Percentiles rank a stretch among this genome's conserved stretches.
phyloP scores from a whole-genome alignment of 2,113 vertebrate genomes.

The Strigops habroptila region DNA sequence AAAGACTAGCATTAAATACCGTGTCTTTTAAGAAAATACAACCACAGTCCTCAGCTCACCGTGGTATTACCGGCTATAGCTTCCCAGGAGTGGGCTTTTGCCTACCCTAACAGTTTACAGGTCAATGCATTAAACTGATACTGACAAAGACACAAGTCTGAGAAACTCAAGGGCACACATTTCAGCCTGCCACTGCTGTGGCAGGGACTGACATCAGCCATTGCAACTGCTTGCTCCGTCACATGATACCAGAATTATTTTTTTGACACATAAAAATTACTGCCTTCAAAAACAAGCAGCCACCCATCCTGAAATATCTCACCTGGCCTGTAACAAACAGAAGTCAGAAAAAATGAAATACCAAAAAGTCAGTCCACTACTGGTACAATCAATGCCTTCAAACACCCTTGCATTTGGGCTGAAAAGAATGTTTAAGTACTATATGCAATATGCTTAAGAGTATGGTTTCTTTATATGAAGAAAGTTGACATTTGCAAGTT shows the following conservation, averaged over 20 bases:
- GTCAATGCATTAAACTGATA: background rate
- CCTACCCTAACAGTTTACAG: background rate
- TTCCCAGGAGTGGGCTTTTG: background rate
- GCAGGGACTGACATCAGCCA: background rate
- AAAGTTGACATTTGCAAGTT: background rate
- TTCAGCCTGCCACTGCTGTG: background rate
- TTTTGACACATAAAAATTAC: background rate
- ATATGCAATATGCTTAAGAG: background rate
- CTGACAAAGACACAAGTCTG: background rate
- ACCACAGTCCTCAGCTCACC: background rate
- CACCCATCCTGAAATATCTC: background rate
- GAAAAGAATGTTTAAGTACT: background rate
- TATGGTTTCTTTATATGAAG: background rate
- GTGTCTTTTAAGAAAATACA: background rate
- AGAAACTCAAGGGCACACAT: rapidly evolving
- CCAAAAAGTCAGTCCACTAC: background rate
- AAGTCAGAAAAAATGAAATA: background rate
- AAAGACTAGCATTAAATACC: background rate
- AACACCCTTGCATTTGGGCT: background rate
- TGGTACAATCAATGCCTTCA: background rate
- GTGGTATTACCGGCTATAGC: background rate
- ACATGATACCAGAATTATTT: background rate
- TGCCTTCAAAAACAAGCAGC: background rate
- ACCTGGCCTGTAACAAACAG: background rate
- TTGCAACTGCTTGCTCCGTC: background rate